Evolutionary conservation across 1,140 invertebrate genomes (phyloP).

Genomic region (Apis dorsata): DNA sequence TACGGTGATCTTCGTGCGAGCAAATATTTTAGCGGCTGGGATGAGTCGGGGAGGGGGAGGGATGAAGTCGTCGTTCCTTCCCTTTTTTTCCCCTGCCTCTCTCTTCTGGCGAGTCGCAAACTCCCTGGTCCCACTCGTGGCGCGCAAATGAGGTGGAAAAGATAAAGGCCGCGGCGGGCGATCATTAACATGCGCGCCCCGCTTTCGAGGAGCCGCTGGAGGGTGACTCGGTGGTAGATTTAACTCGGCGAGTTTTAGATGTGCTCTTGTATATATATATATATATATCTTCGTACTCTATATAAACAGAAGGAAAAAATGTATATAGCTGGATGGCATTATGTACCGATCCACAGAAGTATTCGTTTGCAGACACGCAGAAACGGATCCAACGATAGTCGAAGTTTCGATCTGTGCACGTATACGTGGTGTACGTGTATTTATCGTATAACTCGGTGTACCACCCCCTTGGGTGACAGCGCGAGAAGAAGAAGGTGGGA

Average conservation of each 20-base stretch:
- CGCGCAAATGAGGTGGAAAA: constrained; percentile 81
- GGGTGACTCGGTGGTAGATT: constrained; percentile 56
- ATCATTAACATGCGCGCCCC: constrained; percentile 79
- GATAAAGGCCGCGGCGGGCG: constrained; percentile 78
- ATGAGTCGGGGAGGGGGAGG: background rate
- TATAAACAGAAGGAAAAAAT: constrained; percentile 37
- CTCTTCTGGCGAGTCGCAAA: constrained; percentile 47
- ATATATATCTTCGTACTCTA: constrained; percentile 20
- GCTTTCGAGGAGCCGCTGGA: constrained; percentile 70
- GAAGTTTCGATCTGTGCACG: no score
- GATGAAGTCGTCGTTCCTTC: constrained; percentile 33
- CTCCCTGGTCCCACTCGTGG: constrained; percentile 67
- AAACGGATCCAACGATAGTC: background rate
- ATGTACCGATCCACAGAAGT: constrained; percentile 39
- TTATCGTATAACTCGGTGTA: constrained; percentile 38
- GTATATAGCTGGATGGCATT: constrained; percentile 41
- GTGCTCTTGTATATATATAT: background rate
- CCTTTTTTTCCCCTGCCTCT: background rate
- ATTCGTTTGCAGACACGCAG: background rate
- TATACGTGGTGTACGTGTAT: background rate
- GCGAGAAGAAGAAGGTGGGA: constrained; percentile 40
- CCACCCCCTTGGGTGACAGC: constrained; percentile 8
- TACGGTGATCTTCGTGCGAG: constrained; percentile 31
- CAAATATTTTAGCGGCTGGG: constrained; percentile 52
- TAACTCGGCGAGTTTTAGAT: constrained; percentile 51